These are phyloP conservation scores for Procambarus virginalis DNA, from an alignment of 1,140 invertebrate genomes.

Conservation along the genomic window DNA sequence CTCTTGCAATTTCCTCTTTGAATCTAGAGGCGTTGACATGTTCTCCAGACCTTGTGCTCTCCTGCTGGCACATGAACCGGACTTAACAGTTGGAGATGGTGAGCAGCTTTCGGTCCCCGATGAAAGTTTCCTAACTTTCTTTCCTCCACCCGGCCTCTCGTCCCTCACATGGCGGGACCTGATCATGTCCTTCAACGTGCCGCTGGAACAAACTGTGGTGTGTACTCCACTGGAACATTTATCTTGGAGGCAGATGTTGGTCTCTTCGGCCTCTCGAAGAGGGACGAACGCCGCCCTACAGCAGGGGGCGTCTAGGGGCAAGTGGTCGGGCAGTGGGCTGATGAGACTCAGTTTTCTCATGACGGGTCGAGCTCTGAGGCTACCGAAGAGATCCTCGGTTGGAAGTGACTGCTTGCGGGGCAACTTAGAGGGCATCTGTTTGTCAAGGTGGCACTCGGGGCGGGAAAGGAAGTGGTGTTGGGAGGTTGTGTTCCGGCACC, in stretches of 20 bases:
- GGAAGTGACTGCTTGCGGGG: conserved; percentile 47
- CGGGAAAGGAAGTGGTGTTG: neutral
- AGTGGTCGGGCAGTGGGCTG: conserved; percentile 11
- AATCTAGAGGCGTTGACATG: no score
- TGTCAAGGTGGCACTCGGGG: neutral
- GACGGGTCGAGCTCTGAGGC: neutral
- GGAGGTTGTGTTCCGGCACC: neutral
- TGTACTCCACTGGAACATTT: neutral
- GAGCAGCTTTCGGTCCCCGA: no score
- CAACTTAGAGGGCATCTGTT: no score
- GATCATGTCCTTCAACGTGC: neutral
- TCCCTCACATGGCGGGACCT: no score
- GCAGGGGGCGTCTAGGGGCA: neutral
- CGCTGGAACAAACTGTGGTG: neutral
- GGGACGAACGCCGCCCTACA: conserved; percentile 20
- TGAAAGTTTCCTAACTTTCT: no score
- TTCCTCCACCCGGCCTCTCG: no score
- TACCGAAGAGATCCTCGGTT: conserved; percentile 46
- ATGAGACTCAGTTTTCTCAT: conserved; percentile 30
- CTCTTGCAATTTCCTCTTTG: neutral
- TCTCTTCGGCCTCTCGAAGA: conserved; percentile 33
- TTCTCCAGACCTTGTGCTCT: no score
- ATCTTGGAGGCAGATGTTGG: neutral
- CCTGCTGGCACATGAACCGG: no score
- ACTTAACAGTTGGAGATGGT: no score